Base-by-base conservation (phyloP, 2,888 invertebrate genomes). In the Archips xylosteana region DNA sequence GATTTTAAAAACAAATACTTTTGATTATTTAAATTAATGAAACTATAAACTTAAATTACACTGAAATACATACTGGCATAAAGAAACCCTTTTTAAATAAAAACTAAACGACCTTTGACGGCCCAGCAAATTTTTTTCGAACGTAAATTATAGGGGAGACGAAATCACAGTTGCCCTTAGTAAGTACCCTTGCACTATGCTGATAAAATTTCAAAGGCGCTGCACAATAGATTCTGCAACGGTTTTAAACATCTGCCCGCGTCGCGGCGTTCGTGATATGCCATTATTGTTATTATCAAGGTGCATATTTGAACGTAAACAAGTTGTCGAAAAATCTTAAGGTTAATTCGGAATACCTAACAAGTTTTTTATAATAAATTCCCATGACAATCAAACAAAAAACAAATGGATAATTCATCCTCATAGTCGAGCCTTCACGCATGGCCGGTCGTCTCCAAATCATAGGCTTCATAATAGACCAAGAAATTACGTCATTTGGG, bases 161-260 rank as follows among this genome's bases (percentile, higher is more conserved):
- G 77, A 88, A 92, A 92, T 92, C 92, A 89, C 88, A 82, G 86
- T 77, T 80, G 76, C 80, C 82, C 82, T 82, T 79, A 81, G 57
- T 57, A 23, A 80, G 32, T 57, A 54, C 88, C 88, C 88, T 88
- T 89, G 85, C 88, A 86, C 80, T 85, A 77, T 69, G 23, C 64
- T 64, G 47, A 64, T 49, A 39, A 73, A 68, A 69, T 74, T 71
- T 74, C 73, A 74, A 74, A 69, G 57, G 74, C 68, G 47, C 75
- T 78, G 79, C 82, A 94, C 91, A 93, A 94, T 90, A 85, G 92
- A 85, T 80, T 86, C 85, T 87, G 89, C 93, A 94, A 94, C 94
- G 94, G 94, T 90, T 92, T 91, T 88, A 82, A 89, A 91, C 94
- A 94, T 94, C 94, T 94, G 94, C 93, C 82, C 76, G 80, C 75